Base-by-base conservation (phyloP, 2,797 vertebrate genomes). In the Hozukius guyotensis region DNA sequence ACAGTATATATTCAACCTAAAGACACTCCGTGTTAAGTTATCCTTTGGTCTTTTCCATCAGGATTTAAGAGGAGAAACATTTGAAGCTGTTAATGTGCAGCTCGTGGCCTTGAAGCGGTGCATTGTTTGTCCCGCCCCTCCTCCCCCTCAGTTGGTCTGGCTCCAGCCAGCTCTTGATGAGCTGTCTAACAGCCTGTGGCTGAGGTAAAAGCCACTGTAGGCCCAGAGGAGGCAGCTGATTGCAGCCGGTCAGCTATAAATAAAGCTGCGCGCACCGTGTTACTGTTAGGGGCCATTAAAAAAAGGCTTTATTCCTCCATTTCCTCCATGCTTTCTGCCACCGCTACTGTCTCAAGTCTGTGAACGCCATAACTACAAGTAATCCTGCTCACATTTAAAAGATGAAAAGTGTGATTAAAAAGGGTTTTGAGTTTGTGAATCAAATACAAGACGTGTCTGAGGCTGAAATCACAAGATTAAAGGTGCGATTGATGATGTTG, bases 221-320 rank as follows among this genome's bases (percentile, higher is more conserved):
- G 60, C 53, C 10, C 13, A 1, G 34, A 60, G 71, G 63, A 75
- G 46, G 81, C 72, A 31, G 67, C 72, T 79, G 81, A 79, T 73
- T 83, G 53, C 75, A 78, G 67, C 64, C 32, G 61, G 68, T 77
- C 69, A 68, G 49, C 69, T 82, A 78, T 82, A 62, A 85, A 80
- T 79, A 79, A 71, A 79, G 73, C 69, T 36, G 10, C 66, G 29
- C 34, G 81, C 56, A 29, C 27, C 5, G 22, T 64, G 52, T 42
- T 62, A 56, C 32, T 24, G 49, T 65, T 24, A 5, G 24, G 20
- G 18, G 53, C 42, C 55, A 46, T 38, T 49, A 52, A 22, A 79
- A 79, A 75, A 68, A 49, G n/a, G 36, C n/a, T 67, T 84, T 11
- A 69, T n/a, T 64, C 36, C 38, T 49, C 63, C 1, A 29, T 65